Evolutionary conservation across 2,113 vertebrate species (phyloP).

Genomic region (Gambusia holbrooki): DNA sequence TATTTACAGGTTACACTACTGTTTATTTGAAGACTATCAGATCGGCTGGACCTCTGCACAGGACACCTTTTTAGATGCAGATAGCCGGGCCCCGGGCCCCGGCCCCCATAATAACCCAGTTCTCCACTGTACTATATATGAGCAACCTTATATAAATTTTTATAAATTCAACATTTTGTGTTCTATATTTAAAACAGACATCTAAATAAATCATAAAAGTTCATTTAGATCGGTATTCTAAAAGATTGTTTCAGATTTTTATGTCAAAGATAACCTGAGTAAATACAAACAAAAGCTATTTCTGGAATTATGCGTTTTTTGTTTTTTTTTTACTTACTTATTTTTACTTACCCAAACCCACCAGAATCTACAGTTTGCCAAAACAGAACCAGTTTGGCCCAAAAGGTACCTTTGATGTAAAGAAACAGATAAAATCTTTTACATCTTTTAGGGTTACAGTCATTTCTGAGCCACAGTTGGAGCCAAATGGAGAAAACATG

Average conservation of each 20-base stretch:
- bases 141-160: not conserved
- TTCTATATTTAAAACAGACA: not conserved
- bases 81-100: conserved; percentile 21
- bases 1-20: conserved; percentile 77
- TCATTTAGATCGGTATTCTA: not conserved
- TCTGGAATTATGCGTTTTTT: not conserved
- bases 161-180: not conserved
- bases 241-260: not conserved
- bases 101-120: conserved; percentile 5
- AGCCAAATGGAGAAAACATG: too few species aligned
- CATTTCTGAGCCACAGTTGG: too few species aligned
- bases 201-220: not conserved
- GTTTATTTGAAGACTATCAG: conserved; percentile 76
- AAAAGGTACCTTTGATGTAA: not conserved
- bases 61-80: conserved; percentile 65
- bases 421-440: not conserved
- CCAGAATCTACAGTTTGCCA: too few species aligned
- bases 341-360: too few species aligned
- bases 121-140: conserved; percentile 21
- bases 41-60: conserved; percentile 63
- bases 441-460: too few species aligned
- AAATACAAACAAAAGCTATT: not conserved
- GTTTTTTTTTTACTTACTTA: not conserved
- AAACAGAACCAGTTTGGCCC: too few species aligned
- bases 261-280: not conserved